Evolutionary conservation across 92 coral and sea anemone species (phyloP), one percentile per base, ranked within the genome.

Genomic region (Phenganax subtilis): DNA sequence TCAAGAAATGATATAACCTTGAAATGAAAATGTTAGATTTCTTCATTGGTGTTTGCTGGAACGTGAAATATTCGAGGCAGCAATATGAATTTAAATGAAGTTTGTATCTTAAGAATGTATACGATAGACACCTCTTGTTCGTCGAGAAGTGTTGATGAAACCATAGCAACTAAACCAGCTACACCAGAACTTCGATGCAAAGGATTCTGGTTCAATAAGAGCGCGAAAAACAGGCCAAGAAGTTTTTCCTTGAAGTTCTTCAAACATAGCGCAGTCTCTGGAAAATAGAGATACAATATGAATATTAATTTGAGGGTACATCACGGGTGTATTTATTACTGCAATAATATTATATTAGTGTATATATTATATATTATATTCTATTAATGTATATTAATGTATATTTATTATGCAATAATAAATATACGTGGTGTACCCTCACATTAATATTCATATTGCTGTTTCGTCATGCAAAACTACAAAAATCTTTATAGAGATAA

Each of bases 1-100:
- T 93, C 86, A 47, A 91, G 87, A 8, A 93, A 85, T 58, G 90
- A 28, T 16, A 84, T 76, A 29, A 93, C 89, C 97, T 93, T 60
- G 60, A 60, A 61, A 69, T 6, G 59, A 27, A 7, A 52, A 8
- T 53, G 59, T 53, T 20, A 11, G 17, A 65, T 10, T 9, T 11
- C 25, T 11, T 10, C 25, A 10, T 5, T 65, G 55, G 27, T 10
- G 20, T 47, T 71, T 16, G 15, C 17, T 14, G 17, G 20, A 59
- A 59, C 15, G 7, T 25, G n/a, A 59, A 59, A 10, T 59, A 25
- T 6, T 6, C 65, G 47, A 37, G 47, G 5, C 5, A 37, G 47
- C 47, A 37, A 37, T 37, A 37, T 37, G 47, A 37, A 37, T 37
- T 37, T 5, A 37, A 37, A 2, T 37, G 47, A 37, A 37, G 47